Base-by-base conservation (phyloP, 2,888 invertebrate species). In the Eupithecia insigniata region DNA sequence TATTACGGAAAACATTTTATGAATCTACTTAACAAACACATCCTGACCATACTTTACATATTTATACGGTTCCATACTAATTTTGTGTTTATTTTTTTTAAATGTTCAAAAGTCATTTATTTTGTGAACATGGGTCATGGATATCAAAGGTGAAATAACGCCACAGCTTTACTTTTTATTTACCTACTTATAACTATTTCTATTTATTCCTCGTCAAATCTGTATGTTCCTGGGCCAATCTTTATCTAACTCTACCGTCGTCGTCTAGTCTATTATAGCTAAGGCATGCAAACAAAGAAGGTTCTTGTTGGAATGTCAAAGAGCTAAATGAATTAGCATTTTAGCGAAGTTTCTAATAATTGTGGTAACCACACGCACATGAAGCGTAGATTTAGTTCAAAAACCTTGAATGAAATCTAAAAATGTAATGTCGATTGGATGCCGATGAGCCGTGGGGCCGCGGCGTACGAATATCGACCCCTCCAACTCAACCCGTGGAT, bases 241-340 rank as follows among this genome's bases (percentile, higher is more conserved):
- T n/a, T n/a, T n/a, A n/a, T n/a, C n/a, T n/a, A n/a, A n/a, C n/a
- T n/a, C n/a, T n/a, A n/a, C n/a, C n/a, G n/a, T n/a, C n/a, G 22
- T 51, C 22, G 14, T 26, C 55, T 55, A 55, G 22, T 51, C 51
- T 51, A 22, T 1, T 4, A 51, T 22, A 26, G 26, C 22, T n/a
- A n/a, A n/a, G n/a, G n/a, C n/a, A n/a, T n/a, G n/a, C n/a, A n/a
- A n/a, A n/a, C n/a, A n/a, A n/a, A n/a, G n/a, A n/a, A n/a, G n/a
- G n/a, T n/a, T n/a, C n/a, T n/a, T n/a, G n/a, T n/a, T n/a, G n/a
- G n/a, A 55, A 26, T 14, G 4, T 55, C 4, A 55, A 26, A 26
- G 55, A 55, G 55, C 55, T 55, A 55, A 55, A 55, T 55, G 55
- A 55, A 55, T 55, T 55, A 55, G 26, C 51, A 14, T 55, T 55